Conservation (phyloP, 1,140 invertebrate species). For the Heliothis virescens region DNA sequence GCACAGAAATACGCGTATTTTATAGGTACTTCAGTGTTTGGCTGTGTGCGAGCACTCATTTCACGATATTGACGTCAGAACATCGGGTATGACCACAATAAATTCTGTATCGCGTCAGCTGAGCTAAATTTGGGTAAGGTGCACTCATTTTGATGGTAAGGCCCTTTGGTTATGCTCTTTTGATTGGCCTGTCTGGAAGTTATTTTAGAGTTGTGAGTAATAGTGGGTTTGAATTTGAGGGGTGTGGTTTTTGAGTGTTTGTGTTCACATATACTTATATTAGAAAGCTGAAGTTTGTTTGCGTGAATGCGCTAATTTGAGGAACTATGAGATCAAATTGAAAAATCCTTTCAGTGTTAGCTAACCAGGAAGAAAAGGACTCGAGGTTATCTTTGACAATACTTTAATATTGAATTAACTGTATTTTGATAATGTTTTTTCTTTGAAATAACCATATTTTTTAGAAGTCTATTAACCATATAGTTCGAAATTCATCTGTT, state of each 20-base stretch:
- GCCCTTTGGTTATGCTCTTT: background rate
- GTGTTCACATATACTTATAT: no score
- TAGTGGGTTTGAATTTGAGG: background rate
- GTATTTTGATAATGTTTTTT: no score
- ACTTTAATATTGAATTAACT: no score
- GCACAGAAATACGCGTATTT: constrained; percentile 27
- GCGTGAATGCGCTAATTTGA: no score
- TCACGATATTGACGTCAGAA: constrained; percentile 1
- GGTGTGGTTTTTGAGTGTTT: no score
- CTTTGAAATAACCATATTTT: no score
- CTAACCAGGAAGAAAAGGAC: no score
- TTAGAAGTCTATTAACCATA: background rate
- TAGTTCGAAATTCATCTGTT: no score
- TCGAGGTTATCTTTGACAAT: no score
- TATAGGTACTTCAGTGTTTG: constrained; percentile 6
- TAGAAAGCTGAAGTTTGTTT: no score
- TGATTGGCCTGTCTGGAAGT: background rate
- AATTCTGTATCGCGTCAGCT: background rate
- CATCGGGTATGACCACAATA: constrained; percentile 8
- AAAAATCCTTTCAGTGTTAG: no score
- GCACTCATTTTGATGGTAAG: constrained; percentile 25
- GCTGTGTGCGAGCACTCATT: background rate
- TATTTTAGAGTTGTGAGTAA: background rate
- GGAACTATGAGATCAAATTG: no score
- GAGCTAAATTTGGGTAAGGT: constrained; percentile 12